Percentiles rank a stretch among this genome's conserved stretches.
phyloP scores from a whole-genome alignment of 2,888 invertebrate genomes.

The Melolontha melolontha region DNA sequence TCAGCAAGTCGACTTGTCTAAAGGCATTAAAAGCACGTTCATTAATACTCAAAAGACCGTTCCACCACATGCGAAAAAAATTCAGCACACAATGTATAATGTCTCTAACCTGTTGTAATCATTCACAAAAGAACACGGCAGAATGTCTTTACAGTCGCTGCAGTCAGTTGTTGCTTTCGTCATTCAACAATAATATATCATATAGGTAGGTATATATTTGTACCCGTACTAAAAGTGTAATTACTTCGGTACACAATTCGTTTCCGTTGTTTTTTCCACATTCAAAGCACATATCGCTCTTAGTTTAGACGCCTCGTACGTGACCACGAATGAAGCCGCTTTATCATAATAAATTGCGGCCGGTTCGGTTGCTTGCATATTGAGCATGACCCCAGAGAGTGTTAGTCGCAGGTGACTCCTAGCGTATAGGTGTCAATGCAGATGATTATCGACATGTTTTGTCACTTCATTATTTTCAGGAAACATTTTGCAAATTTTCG shows the following conservation, averaged over 20 bases:
- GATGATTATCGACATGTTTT: slow-evolving; percentile 28
- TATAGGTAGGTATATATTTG: slow-evolving; percentile 31
- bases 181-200: slow-evolving; percentile 39
- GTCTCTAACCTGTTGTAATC: slow-evolving; percentile 37
- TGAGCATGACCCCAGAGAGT: slow-evolving; percentile 35
- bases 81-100: slow-evolving; percentile 21
- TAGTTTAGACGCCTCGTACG: slow-evolving; percentile 59
- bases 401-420: slow-evolving; percentile 57
- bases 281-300: slow-evolving; percentile 59
- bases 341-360: slow-evolving; percentile 60
- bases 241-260: slow-evolving; percentile 55
- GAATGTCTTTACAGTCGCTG: slow-evolving; percentile 39
- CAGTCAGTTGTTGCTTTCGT: slow-evolving; percentile 42
- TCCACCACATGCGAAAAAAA: slow-evolving; percentile 11
- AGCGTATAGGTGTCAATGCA: slow-evolving; percentile 31
- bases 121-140: slow-evolving; percentile 37
- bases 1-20: slow-evolving; percentile 11
- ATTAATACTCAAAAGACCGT: slow-evolving; percentile 24
- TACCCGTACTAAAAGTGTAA: slow-evolving; percentile 45
- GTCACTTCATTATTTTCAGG: neutral
- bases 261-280: slow-evolving; percentile 60
- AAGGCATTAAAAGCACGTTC: slow-evolving; percentile 13
- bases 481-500: no score
- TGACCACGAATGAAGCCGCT: slow-evolving; percentile 64
- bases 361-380: slow-evolving; percentile 35